A percentile compares a stretch with the other conserved stretches of the same genome.
phyloP scores from a whole-genome alignment of 2,113 vertebrate species.

The Bufo bufo region DNA sequence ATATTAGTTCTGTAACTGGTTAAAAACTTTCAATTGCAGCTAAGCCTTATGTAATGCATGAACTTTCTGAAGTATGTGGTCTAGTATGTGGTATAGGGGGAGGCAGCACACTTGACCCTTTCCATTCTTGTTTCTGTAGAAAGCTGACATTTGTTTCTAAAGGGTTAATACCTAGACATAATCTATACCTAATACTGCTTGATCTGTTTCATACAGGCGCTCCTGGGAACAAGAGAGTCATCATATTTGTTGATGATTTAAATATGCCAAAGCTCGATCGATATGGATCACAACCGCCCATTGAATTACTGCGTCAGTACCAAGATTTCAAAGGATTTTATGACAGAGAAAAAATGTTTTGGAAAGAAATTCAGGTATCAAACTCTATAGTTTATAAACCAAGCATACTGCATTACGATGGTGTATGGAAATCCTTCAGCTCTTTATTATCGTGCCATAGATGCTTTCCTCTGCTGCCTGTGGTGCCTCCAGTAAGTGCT shows the following conservation, averaged over 20 bases:
- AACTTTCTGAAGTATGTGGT: not conserved
- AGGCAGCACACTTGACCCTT: not conserved
- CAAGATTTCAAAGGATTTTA: constrained; percentile 86
- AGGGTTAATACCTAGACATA: no score
- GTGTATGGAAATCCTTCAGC: no score
- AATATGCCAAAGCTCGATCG: constrained; percentile 85
- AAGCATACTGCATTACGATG: no score
- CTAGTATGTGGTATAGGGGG: not conserved
- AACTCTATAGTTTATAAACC: not conserved
- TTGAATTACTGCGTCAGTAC: constrained; percentile 83
- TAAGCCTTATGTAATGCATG: not conserved
- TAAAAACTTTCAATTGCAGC: not conserved
- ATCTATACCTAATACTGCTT: not conserved
- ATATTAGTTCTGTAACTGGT: not conserved
- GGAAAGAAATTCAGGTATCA: constrained; percentile 83
- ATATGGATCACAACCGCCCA: constrained; percentile 85
- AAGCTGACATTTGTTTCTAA: no score
- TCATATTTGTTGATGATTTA: constrained; percentile 86
- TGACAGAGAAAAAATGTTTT: constrained; percentile 81
- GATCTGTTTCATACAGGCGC: constrained; percentile 69
- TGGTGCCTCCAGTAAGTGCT: no score
- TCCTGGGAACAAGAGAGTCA: constrained; percentile 77
- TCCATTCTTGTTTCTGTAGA: not conserved
- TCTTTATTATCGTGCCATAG: no score
- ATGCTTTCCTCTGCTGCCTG: no score